Conservation (phyloP, 2,113 vertebrate genomes). For the Ameiurus melas region DNA sequence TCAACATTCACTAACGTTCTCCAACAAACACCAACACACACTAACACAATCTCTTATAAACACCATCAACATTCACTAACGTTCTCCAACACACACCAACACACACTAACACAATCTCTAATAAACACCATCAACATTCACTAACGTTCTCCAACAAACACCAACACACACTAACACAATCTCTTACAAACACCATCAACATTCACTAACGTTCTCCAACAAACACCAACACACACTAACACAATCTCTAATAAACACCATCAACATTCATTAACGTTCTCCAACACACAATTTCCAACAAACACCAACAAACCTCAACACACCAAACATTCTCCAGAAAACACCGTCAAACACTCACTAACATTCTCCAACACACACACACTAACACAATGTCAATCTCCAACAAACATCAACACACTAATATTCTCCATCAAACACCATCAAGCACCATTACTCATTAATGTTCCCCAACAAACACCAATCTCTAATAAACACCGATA, state of each 20-base stretch:
- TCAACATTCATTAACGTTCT: neutral
- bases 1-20: neutral
- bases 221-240: no score
- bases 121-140: neutral
- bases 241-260: no score
- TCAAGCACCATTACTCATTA: neutral
- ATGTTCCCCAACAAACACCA: neutral
- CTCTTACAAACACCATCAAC: neutral
- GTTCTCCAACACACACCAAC: neutral
- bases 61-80: neutral
- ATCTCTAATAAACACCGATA: no score
- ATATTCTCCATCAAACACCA: neutral
- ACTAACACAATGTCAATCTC: neutral
- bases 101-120: neutral
- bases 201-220: neutral
- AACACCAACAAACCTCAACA: neutral
- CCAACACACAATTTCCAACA: neutral
- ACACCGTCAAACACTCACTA: neutral
- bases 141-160: neutral
- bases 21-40: neutral
- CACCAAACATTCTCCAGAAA: neutral
- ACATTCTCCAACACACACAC: neutral
- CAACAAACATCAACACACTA: neutral
- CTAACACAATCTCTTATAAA: neutral
- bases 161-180: neutral